These are phyloP conservation scores for Macaca mulatta DNA, from an alignment of 2,113 vertebrate species.

Conservation along the genomic window DNA sequence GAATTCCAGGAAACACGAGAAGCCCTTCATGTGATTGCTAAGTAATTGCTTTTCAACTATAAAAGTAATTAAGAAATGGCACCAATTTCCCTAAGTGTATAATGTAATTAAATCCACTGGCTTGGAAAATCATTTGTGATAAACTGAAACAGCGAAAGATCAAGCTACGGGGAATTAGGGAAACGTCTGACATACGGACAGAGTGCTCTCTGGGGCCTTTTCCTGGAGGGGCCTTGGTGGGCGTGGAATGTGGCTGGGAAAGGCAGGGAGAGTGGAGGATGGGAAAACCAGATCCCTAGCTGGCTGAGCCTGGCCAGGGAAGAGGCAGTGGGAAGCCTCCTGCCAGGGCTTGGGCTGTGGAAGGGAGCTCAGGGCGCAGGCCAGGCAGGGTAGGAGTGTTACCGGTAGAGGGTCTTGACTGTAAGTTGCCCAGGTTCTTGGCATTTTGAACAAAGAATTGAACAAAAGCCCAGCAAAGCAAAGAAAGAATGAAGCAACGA, in stretches of 20 bases:
- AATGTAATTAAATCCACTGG: constrained; percentile 73
- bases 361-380: neutral
- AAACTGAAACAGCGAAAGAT: constrained; percentile 17
- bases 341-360: neutral
- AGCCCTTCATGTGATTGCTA: constrained; percentile 58
- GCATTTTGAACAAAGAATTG: no score
- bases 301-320: neutral
- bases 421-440: no score
- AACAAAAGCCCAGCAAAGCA: no score
- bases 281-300: neutral
- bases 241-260: neutral
- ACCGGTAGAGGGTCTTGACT: no score
- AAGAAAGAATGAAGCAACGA: no score
- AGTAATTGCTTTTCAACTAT: constrained; percentile 76
- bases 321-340: neutral
- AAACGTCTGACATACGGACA: neutral
- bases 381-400: no score
- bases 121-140: constrained; percentile 66
- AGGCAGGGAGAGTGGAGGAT: neutral
- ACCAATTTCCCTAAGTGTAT: constrained; percentile 74
- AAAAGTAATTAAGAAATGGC: constrained; percentile 78
- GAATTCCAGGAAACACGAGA: constrained; percentile 55
- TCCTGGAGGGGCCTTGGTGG: neutral
- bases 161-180: neutral
- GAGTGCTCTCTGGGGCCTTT: neutral